Conservation (phyloP, 1,140 invertebrate species). For the Nixonia krombeini region DNA sequence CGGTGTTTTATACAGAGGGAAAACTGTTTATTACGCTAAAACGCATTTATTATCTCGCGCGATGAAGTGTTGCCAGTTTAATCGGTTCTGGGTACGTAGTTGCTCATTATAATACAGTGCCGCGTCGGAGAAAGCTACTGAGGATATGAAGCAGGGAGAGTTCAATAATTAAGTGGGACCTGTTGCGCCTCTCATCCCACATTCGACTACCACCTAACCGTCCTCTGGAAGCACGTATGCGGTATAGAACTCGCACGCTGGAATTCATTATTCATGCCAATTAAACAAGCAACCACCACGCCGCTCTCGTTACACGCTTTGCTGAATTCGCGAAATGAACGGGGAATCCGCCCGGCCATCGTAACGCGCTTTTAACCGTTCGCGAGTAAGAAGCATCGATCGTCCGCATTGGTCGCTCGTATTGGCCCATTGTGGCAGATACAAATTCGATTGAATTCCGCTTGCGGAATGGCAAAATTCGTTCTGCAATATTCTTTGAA, state of each 20-base stretch:
- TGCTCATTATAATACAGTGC: constrained; percentile 33
- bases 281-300: constrained; percentile 46
- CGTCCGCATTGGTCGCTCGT: too few species aligned
- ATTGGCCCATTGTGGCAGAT: too few species aligned
- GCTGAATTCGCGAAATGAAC: too few species aligned
- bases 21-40: too few species aligned
- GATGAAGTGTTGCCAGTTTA: too few species aligned
- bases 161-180: constrained; percentile 72
- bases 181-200: constrained; percentile 66
- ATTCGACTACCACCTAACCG: constrained; percentile 32
- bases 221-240: constrained; percentile 35
- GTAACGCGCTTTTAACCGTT: too few species aligned
- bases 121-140: constrained; percentile 2
- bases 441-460: too few species aligned
- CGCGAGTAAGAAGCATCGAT: too few species aligned
- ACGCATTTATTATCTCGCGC: too few species aligned
- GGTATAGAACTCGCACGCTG: constrained; percentile 16
- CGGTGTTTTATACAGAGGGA: too few species aligned
- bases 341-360: neutral
- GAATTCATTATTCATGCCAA: constrained; percentile 64
- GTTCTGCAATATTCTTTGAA: too few species aligned
- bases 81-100: constrained; percentile 24
- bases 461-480: too few species aligned
- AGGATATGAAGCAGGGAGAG: constrained; percentile 46
- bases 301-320: constrained; percentile 3